A percentile compares a stretch with the other conserved stretches of the same genome.
Conservation (phyloP, 2,888 invertebrate genomes). For the Synergus itoensis region DNA sequence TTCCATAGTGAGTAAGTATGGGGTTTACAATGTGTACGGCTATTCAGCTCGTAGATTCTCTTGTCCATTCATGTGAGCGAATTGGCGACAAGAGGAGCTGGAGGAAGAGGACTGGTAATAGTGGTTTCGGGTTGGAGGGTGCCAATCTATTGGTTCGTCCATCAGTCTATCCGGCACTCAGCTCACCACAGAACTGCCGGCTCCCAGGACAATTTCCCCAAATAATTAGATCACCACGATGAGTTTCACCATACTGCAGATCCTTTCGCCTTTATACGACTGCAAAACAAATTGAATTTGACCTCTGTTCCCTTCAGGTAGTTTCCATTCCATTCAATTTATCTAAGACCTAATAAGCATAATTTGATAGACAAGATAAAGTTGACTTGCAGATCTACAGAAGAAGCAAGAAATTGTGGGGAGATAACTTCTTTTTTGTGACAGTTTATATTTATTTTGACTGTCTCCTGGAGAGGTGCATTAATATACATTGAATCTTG, state of each 20-base stretch:
- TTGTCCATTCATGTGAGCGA: slow-evolving; percentile 30
- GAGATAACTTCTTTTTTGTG: slow-evolving; percentile 20
- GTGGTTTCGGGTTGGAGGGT: slow-evolving; percentile 36
- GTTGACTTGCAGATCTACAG: too few species aligned
- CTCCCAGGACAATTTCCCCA: slow-evolving; percentile 44
- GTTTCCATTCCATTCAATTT: not conserved
- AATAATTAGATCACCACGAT: slow-evolving; percentile 42
- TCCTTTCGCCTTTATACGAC: slow-evolving; percentile 19
- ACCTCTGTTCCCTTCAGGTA: not conserved
- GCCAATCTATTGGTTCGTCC: slow-evolving; percentile 44
- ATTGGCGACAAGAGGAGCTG: slow-evolving; percentile 37
- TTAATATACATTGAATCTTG: slow-evolving; percentile 42
- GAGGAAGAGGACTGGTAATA: slow-evolving; percentile 36
- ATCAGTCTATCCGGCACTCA: slow-evolving; percentile 43
- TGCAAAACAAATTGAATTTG: slow-evolving; percentile 32
- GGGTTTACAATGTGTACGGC: slow-evolving; percentile 16
- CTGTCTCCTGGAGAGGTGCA: slow-evolving; percentile 1
- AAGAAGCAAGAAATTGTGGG: not conserved
- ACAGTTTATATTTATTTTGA: slow-evolving; percentile 32
- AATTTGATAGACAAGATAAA: not conserved
- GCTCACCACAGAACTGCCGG: slow-evolving; percentile 39
- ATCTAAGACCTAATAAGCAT: not conserved
- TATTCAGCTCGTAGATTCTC: slow-evolving; percentile 3
- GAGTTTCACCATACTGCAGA: slow-evolving; percentile 33
- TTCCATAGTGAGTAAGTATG: slow-evolving; percentile 10